Conservation (phyloP, 2,888 invertebrate genomes). For the Chrysodeixis includens region DNA sequence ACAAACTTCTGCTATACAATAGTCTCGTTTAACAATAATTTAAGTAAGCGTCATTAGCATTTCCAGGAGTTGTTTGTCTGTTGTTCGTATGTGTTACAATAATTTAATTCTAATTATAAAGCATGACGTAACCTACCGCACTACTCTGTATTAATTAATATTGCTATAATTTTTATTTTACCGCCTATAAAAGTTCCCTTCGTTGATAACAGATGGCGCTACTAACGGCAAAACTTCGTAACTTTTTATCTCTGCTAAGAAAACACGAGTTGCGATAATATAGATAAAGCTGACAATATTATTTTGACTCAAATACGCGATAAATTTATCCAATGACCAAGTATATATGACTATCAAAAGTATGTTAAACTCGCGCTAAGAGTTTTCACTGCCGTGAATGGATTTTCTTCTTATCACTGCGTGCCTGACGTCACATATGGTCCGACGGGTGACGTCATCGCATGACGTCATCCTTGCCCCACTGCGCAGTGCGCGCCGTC, state of each 20-base stretch:
- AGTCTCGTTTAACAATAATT: conserved; percentile 26
- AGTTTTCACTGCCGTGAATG: conserved; percentile 37
- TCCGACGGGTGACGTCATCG: conserved; percentile 78
- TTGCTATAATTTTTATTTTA: conserved; percentile 28
- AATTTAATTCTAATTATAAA: conserved; percentile 51
- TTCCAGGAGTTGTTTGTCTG: conserved; percentile 48
- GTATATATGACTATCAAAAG: conserved; percentile 5
- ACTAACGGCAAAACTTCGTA: conserved; percentile 24
- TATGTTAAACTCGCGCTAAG: conserved; percentile 11
- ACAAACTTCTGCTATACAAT: conserved; percentile 30
- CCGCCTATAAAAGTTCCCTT: conserved; percentile 41
- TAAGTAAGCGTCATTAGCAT: conserved; percentile 26
- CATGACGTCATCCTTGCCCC: conserved; percentile 72
- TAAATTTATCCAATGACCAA: conserved; percentile 14
- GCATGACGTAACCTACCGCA: conserved; percentile 51
- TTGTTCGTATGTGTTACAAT: conserved; percentile 32
- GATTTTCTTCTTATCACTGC: conserved; percentile 53
- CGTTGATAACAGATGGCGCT: conserved; percentile 70
- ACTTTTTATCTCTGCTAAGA: conserved; percentile 33
- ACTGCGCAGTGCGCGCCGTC: conserved; percentile 61
- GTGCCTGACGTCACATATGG: conserved; percentile 71
- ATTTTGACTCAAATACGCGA: conserved; percentile 13
- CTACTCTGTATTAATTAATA: conserved; percentile 29
- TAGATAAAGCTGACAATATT: conserved; percentile 27
- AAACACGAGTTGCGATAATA: conserved; percentile 24